Base-by-base conservation (phyloP, 2,888 invertebrate species). In the Heliothis peltigera region DNA sequence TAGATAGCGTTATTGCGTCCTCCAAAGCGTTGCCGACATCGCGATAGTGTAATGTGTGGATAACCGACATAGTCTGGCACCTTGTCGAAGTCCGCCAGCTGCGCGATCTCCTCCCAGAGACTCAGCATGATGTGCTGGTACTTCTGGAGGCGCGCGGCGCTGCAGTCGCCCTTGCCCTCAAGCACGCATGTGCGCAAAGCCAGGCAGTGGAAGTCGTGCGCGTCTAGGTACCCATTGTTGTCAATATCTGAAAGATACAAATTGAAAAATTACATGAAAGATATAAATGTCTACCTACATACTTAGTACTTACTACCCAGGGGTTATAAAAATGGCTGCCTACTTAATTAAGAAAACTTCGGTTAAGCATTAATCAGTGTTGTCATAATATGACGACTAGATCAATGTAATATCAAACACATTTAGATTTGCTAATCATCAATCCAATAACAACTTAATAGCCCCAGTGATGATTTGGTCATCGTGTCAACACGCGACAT, bases 1-100 rank as follows among this genome's bases (percentile, higher is more conserved):
- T n/a, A 78, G 66, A 75, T 78, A 84, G 79, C 80, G 65, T 83
- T 83, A 84, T 80, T 77, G 79, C 79, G 70, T 77, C 74, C 70
- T 77, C 61, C 68, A 66, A 85, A 85, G 85, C 86, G 80, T 83
- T 75, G 87, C 83, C 83, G 83, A 83, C 80, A 85, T 81, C 81
- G 86, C 84, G 56, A 71, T n/a, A 79, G 70, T 80, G 81, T 82
- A 70, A 77, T 86, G 82, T 80, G 83, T 81, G 86, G 88, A 80
- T 90, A 93, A 95, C 95, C 94, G 95, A 95, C 95, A 94, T 95
- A 95, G 88, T 95, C 94, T 79, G 94, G 94, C 84, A 97, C 98
- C 97, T 98, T 98, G 91, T 98, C 97, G 91, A 98, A 98, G 94
- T 98, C 98, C 39, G 98, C 98, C 75, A 98, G 94, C 84, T 97